Evolutionary conservation across 1,140 invertebrate species (phyloP).

Genomic region (Drosophila punjabiensis): DNA sequence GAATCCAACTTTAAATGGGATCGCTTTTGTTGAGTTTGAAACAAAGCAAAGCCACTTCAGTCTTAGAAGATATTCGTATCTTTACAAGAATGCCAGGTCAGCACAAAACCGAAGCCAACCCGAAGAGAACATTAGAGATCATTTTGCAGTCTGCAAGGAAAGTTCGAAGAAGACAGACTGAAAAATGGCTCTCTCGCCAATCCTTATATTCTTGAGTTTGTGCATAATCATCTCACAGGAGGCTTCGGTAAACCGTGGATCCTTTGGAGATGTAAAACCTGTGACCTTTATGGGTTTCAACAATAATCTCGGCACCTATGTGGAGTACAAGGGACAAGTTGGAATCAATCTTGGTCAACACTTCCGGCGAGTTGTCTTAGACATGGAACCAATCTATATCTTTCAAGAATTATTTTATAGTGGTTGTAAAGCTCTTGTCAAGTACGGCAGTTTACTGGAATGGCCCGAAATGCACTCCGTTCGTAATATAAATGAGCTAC

Average conservation of each 20-base stretch:
- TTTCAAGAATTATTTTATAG: not conserved
- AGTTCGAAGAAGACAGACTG: not conserved
- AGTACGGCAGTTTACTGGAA: not conserved
- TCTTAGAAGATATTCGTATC: not conserved
- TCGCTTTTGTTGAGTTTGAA: not conserved
- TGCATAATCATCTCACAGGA: not conserved
- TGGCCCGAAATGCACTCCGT: not conserved
- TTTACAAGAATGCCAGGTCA: not conserved
- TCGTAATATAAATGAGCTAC: not conserved
- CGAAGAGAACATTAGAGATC: not conserved
- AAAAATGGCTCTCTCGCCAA: not conserved
- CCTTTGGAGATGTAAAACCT: not conserved
- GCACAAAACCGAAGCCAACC: not conserved
- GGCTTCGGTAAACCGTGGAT: not conserved
- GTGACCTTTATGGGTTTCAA: not conserved
- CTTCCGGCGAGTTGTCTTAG: not conserved
- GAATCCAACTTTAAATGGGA: too few relatives aligned
- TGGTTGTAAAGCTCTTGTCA: not conserved
- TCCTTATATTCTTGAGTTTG: not conserved
- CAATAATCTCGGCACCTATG: constrained; percentile 2
- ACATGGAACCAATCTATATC: not conserved
- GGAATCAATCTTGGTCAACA: not conserved
- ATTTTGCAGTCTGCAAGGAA: not conserved
- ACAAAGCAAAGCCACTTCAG: not conserved
- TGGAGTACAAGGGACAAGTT: constrained; percentile 3